Conservation (phyloP, 92 coral and sea anemone genomes). For the Micromussa lordhowensis region DNA sequence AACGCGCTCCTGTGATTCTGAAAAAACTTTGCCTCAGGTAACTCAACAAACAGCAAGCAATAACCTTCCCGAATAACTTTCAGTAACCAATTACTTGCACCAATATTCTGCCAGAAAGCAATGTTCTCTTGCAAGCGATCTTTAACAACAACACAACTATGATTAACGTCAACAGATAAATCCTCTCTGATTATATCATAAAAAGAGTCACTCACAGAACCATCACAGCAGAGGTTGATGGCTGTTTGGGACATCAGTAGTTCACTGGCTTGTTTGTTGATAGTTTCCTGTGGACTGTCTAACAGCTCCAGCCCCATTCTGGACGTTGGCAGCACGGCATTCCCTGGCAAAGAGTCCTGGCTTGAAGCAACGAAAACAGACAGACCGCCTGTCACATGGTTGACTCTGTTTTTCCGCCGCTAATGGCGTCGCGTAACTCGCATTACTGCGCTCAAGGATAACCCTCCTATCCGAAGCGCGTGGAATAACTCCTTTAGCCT, state of each 20-base stretch:
- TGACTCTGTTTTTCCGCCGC: constrained; percentile 21
- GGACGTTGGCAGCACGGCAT: no score
- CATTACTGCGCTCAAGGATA: no score
- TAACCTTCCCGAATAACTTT: constrained; percentile 50
- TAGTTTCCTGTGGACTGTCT: not conserved
- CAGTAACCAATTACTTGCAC: constrained; percentile 52
- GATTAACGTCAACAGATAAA: no score
- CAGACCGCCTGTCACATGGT: no score
- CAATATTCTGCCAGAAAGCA: constrained; percentile 54
- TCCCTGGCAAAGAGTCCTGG: no score
- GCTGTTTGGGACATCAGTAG: not conserved
- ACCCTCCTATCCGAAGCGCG: no score
- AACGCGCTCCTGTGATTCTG: constrained; percentile 48
- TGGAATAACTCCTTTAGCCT: no score
- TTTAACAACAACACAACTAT: constrained; percentile 50
- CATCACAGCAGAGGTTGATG: not conserved
- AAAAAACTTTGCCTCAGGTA: constrained; percentile 34
- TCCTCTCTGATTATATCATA: not conserved
- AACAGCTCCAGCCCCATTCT: constrained; percentile 3
- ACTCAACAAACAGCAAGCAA: constrained; percentile 58
- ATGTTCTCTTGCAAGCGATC: constrained; percentile 52
- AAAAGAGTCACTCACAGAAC: constrained; percentile 10
- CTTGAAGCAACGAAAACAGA: no score
- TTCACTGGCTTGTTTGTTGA: no score
- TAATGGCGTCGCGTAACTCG: constrained; percentile 16